Evolutionary conservation across 2,888 invertebrate species (phyloP).

Genomic region (Allolobophora icterica): DNA sequence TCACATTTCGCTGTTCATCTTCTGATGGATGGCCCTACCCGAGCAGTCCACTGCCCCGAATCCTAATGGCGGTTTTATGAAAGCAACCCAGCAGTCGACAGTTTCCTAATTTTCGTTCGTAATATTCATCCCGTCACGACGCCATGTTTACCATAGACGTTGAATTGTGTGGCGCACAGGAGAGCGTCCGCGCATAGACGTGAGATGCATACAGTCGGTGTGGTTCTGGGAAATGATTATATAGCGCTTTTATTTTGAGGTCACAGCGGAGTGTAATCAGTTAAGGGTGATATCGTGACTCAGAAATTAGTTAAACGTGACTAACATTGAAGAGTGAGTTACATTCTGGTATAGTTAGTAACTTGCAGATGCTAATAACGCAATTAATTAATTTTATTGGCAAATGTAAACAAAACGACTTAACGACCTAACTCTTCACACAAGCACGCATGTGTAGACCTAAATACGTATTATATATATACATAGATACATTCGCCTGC

Average conservation of each 20-base stretch:
- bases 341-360: neutral
- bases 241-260: neutral
- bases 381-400: too few species aligned
- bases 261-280: neutral
- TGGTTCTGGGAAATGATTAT: neutral
- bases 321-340: neutral
- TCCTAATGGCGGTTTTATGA: conserved; percentile 12
- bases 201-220: neutral
- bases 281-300: neutral
- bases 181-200: neutral
- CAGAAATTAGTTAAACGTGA: neutral
- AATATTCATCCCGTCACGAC: conserved; percentile 17
- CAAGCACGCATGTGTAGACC: too few species aligned
- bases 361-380: neutral
- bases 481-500: neutral
- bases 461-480: neutral
- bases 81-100: neutral
- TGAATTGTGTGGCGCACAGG: neutral
- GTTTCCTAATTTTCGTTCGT: conserved; percentile 1
- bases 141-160: conserved; percentile 17
- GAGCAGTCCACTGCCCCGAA: neutral
- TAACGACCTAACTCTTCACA: too few species aligned
- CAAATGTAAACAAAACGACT: too few species aligned
- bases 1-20: conserved; percentile 22
- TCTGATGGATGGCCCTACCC: neutral